Evolutionary conservation across 2,888 invertebrate genomes (phyloP), one percentile per base, ranked within the genome.

Genomic region (Uropetala carovei): DNA sequence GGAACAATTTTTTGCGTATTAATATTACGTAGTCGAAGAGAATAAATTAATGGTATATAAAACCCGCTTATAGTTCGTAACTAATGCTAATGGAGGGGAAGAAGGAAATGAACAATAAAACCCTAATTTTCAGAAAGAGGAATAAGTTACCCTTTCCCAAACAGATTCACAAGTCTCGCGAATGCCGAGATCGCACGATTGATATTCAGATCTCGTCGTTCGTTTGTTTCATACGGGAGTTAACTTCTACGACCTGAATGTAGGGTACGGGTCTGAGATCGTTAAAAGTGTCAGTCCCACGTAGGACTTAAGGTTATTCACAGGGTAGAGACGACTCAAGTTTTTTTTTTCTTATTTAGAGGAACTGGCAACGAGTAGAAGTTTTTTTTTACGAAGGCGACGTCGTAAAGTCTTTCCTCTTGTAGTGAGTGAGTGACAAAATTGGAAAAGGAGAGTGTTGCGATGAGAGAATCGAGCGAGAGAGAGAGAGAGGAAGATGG

Each of bases 271-370:
- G 43, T 43, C 43, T 43, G 43, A 43, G 1, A 5, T 43, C 75
- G 75, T 27, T 75, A 22, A 75, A 75, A 75, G 75, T 75, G 27
- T 75, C 22, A 27, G 75, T 75, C 75, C 75, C 75, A n/a, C 18
- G 43, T 43, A 43, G 22, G 68, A 68, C 68, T 43, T 43, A 75
- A 16, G 27, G 75, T 75, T 75, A 75, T 75, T 75, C 27, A 22
- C 27, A 75, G 22, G 27, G 75, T 27, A 75, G 75, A 11, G n/a
- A 16, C 18, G 68, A n/a, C 1, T 43, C 75, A 4, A 22, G 5
- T 43, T 43, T 43, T 75, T 27, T 75, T 75, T 22, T 75, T 75
- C 75, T 75, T 27, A 75, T 75, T 27, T 13, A 43, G 5, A 43
- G 43, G 43, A 5, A 43, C 43, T 43, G 3, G 43, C 43, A 43